phyloP scores from a whole-genome alignment of 2,113 vertebrate species.

The Morone chrysops region DNA sequence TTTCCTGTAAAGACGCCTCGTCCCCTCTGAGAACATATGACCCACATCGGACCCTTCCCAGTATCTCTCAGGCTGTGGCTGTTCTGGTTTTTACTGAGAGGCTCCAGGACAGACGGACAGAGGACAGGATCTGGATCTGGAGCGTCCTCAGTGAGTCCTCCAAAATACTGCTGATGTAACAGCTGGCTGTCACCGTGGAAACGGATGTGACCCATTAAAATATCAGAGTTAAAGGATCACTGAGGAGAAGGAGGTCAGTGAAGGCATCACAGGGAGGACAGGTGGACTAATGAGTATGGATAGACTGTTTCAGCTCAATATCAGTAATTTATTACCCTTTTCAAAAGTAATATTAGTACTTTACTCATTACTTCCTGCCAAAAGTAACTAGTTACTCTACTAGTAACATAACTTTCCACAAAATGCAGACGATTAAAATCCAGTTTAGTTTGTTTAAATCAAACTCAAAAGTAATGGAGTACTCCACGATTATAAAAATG shows the following conservation, averaged over 20 bases:
- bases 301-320: not conserved
- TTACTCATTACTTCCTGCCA: too few species aligned
- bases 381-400: too few species aligned
- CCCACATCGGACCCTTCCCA: slow-evolving; percentile 14
- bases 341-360: too few species aligned
- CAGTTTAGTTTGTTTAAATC: too few species aligned
- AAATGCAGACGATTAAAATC: too few species aligned
- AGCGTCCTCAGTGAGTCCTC: not conserved
- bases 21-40: slow-evolving; percentile 25
- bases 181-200: not conserved
- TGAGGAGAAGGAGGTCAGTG: not conserved
- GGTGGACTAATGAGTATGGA: not conserved
- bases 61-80: not conserved
- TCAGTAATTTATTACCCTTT: too few species aligned
- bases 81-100: not conserved
- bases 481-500: too few species aligned
- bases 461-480: too few species aligned
- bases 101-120: not conserved
- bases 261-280: slow-evolving; percentile 2
- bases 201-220: not conserved
- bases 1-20: slow-evolving; percentile 6
- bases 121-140: slow-evolving; percentile 6
- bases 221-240: not conserved
- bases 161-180: not conserved
- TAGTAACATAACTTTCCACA: too few species aligned